Evolutionary conservation across 2,113 vertebrate genomes (phyloP), one percentile per base, ranked within the genome.

Genomic region (Thamnaconus septentrionalis): DNA sequence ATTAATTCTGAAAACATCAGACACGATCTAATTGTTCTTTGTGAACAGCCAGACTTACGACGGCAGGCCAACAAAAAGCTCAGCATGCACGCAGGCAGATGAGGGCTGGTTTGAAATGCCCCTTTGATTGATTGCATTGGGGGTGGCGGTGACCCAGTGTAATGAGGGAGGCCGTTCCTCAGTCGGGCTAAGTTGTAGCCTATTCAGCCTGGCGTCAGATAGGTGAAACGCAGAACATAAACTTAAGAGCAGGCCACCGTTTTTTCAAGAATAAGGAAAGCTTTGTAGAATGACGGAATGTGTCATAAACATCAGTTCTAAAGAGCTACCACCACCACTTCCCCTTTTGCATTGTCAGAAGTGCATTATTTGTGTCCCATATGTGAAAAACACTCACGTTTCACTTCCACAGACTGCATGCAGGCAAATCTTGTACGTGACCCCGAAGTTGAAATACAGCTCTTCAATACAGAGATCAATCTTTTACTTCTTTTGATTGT

Each of bases 161-260:
- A 78, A 76, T 69, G 69, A 79, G 57, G 57, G 47, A 64, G 75
- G 69, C 52, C 40, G 73, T 7, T 71, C 69, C 60, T 66, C 54
- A 39, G 11, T 56, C 41, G 6, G 58, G 41, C 41, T 10, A 45
- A 64, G 63, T 66, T 74, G 10, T 55, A 7, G 40, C 31, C 53
- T 50, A 56, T 72, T 56, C 7, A 64, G 67, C 52, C 53, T 5
- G 5, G 6, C 51, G 64, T 53, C 46, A 56, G 18, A 57, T 50
- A 68, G 69, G 66, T 76, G 41, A 64, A 63, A 64, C 0, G 10
- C 50, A 48, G n/a, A 6, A 49, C 31, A 65, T 51, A 10, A 18
- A 52, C 18, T 52, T 7, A 52, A 6, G 5, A 7, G 5, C 12
- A 52, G 50, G 11, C 3, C n/a, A n/a, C 6, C 11, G 6, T 11